phyloP scores from a whole-genome alignment of 1,140 invertebrate genomes.

The Ceratoteleas bidentatus region DNA sequence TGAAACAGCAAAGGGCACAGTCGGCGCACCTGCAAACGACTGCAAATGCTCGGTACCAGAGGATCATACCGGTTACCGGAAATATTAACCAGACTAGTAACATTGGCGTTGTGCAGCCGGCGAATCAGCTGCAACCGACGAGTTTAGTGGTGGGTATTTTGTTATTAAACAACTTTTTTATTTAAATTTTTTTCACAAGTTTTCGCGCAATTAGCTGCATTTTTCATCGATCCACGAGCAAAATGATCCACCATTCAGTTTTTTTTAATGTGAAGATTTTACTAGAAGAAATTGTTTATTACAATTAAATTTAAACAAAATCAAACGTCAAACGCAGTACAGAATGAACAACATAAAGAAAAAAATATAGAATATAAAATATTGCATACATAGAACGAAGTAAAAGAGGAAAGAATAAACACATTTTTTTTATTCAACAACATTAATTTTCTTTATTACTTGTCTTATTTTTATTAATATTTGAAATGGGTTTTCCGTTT shows the following conservation, averaged over 20 bases:
- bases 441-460: no score
- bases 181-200: constrained; percentile 84
- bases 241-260: constrained; percentile 87
- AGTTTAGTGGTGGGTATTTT: constrained; percentile 73
- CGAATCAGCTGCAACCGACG: constrained; percentile 72
- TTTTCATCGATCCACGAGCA: constrained; percentile 91
- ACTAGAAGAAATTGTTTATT: no score
- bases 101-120: constrained; percentile 75
- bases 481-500: no score
- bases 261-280: no score
- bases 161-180: background rate
- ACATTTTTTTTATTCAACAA: no score
- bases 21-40: constrained; percentile 47
- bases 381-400: no score
- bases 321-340: no score
- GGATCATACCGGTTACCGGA: constrained; percentile 72
- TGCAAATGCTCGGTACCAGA: constrained; percentile 69
- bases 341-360: no score
- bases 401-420: no score
- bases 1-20: constrained; percentile 40
- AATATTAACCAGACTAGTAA: constrained; percentile 55
- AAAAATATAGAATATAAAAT: no score
- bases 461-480: no score
- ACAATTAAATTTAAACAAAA: no score
- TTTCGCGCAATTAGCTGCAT: constrained; percentile 89